These are phyloP conservation scores for Latrodectus geometricus DNA, from an alignment of 1,140 invertebrate genomes.

Conservation along the genomic window DNA sequence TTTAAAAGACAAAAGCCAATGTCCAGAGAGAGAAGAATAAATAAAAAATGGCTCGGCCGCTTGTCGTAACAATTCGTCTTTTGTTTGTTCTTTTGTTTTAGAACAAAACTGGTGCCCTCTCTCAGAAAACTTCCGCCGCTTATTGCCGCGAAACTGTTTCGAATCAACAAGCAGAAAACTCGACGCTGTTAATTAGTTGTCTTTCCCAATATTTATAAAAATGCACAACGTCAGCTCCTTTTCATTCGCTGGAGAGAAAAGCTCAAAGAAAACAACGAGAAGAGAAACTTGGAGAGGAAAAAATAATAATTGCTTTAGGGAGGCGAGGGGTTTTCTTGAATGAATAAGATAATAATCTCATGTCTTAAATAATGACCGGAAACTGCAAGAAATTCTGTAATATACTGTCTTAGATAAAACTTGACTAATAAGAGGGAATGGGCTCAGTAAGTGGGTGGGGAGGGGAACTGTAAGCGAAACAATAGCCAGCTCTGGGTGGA, in stretches of 20 bases:
- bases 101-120: slow-evolving; percentile 40
- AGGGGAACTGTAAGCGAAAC: slow-evolving; percentile 57
- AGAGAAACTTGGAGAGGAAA: slow-evolving; percentile 37
- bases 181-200: slow-evolving; percentile 60
- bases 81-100: slow-evolving; percentile 59
- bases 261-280: slow-evolving; percentile 58
- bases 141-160: slow-evolving; percentile 60
- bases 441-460: slow-evolving; percentile 26
- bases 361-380: slow-evolving; percentile 63
- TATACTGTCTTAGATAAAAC: slow-evolving; percentile 62
- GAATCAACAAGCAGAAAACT: slow-evolving; percentile 60
- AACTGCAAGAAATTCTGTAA: slow-evolving; percentile 62
- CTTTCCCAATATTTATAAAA: slow-evolving; percentile 62
- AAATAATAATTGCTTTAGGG: slow-evolving; percentile 58
- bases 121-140: slow-evolving; percentile 59
- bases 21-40: background rate
- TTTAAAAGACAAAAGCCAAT: background rate
- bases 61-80: slow-evolving; percentile 40
- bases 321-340: slow-evolving; percentile 57
- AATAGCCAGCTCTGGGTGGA: slow-evolving; percentile 53
- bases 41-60: background rate
- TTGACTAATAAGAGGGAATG: slow-evolving; percentile 61
- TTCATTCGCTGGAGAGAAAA: slow-evolving; percentile 58
- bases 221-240: slow-evolving; percentile 58
- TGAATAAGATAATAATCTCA: slow-evolving; percentile 63